Conservation (phyloP, 1,140 invertebrate species). For the Caenorhabditis remanei region DNA sequence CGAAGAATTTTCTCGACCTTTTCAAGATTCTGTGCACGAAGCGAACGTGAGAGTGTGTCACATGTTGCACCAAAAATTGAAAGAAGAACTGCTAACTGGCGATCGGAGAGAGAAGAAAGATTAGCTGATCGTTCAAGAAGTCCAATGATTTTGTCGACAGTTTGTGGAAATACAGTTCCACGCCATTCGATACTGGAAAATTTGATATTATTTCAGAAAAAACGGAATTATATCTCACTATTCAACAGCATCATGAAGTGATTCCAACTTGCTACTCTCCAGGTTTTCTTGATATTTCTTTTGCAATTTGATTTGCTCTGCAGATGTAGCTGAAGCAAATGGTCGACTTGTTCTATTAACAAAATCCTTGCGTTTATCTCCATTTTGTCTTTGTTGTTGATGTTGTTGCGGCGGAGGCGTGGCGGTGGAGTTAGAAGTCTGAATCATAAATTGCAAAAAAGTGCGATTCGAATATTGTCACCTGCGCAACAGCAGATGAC, state of each 20-base stretch:
- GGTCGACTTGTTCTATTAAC: not conserved
- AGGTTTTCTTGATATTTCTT: slow-evolving; percentile 33
- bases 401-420: not conserved
- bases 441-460: not conserved
- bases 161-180: slow-evolving; percentile 23
- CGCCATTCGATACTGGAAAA: slow-evolving; percentile 32
- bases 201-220: not conserved
- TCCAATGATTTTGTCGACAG: not conserved
- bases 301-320: slow-evolving; percentile 27
- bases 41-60: slow-evolving; percentile 22
- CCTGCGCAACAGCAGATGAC: slow-evolving; percentile 4
- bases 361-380: not conserved
- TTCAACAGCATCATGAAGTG: slow-evolving; percentile 33
- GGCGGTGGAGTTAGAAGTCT: not conserved
- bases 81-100: slow-evolving; percentile 25
- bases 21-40: slow-evolving; percentile 24
- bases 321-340: not conserved
- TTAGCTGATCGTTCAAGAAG: not conserved
- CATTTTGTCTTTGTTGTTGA: not conserved
- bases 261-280: slow-evolving; percentile 14
- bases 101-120: slow-evolving; percentile 13
- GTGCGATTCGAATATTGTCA: not conserved
- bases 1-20: slow-evolving; percentile 18
- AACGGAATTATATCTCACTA: not conserved
- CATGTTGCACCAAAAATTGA: slow-evolving; percentile 18